phyloP scores from a whole-genome alignment of 35 echinoderm and acorn worm species.

The Heliocidaris erythrogramma region DNA sequence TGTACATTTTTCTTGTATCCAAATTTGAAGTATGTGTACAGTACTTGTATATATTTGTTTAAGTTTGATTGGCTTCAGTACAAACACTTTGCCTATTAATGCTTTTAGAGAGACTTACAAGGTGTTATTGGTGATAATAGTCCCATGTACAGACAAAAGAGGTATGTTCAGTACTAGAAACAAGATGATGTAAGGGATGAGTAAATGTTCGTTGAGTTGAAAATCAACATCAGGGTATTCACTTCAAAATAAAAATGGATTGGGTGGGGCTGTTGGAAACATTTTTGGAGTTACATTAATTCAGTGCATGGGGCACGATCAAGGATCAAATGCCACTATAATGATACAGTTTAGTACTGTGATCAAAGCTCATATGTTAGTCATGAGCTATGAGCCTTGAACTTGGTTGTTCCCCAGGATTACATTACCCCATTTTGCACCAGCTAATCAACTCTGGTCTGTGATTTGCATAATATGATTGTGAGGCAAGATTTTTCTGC shows the following conservation, averaged over 20 bases:
- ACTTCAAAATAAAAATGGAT: background rate
- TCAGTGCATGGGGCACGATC: background rate
- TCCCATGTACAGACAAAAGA: background rate
- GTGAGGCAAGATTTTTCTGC: no score
- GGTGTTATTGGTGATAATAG: background rate
- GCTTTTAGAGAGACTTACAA: background rate
- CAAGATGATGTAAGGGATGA: background rate
- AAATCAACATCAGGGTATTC: background rate
- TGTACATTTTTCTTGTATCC: background rate
- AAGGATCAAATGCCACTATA: background rate
- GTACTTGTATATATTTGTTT: slow-evolving; percentile 13
- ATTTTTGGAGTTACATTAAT: background rate
- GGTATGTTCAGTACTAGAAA: background rate
- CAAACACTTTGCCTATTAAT: background rate
- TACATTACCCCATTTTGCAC: no score
- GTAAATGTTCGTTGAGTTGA: background rate
- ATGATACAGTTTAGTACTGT: no score
- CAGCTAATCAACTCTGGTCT: no score
- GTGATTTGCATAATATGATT: no score
- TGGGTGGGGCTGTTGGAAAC: background rate
- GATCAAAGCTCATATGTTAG: no score
- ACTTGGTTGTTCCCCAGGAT: no score
- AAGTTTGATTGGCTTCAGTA: slow-evolving; percentile 2
- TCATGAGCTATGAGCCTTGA: no score
- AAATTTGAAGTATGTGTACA: background rate